Evolutionary conservation across 2,888 invertebrate genomes (phyloP), one percentile per base, ranked within the genome.

Genomic region (Stramonita haemastoma): DNA sequence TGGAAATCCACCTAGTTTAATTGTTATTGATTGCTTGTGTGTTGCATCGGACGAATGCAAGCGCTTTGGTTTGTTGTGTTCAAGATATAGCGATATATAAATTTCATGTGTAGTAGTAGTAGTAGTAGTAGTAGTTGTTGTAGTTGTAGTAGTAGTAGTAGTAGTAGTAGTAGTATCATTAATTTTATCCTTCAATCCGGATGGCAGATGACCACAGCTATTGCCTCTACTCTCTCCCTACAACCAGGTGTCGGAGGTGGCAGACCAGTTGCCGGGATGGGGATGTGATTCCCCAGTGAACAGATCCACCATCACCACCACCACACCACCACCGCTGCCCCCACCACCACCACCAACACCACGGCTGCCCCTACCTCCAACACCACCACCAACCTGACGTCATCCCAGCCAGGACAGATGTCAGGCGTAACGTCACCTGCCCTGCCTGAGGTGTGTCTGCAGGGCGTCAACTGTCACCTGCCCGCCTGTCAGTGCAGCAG

Each of bases 401-500:
- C 73, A 77, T n/a, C 73, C 26, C 13, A 32, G 15, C 29, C 34
- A 26, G 15, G 79, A 13, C 79, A 34, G 79, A 5, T 13, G 15
- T 22, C 66, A 17, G 66, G 1, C 66, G 66, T 66, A 13, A 66
- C 66, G 26, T 66, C 66, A 66, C 79, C 79, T 15, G 34, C 32
- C 34, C 29, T 19, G 34, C 26, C 81, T 2, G 46, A 36, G 26
- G 26, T 0, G 26, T 83, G 81, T 46, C 1, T 26, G 29, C 81
- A 83, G 13, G 81, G 26, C 26, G 26, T 26, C 22, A 83, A 83
- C 46, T 83, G 81, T 26, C 36, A 15, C 5, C 46, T 36, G 36
- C 81, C 81, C 36, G 4, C 6, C 26, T 83, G 81, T 26, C 81
- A 46, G 81, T 83, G 81, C 81, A 29, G 81, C 36, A 83, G 81